phyloP scores from a whole-genome alignment of 2,797 vertebrate genomes.

The Babyrousa celebensis region DNA sequence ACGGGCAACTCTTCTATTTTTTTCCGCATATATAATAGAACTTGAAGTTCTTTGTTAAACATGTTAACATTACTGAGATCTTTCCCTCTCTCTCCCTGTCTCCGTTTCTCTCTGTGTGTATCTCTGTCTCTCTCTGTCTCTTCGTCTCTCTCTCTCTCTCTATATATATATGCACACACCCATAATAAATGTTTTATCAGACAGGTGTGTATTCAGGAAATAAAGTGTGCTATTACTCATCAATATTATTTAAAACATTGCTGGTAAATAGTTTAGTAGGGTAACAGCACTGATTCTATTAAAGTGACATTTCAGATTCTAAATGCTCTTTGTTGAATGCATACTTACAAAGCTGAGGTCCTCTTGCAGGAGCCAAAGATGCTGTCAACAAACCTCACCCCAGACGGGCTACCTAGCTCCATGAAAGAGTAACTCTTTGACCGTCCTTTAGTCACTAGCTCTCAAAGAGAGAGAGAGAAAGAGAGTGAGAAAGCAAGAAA shows the following conservation, averaged over 20 bases:
- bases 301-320: neutral
- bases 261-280: neutral
- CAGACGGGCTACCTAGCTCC: neutral
- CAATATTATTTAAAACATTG: neutral
- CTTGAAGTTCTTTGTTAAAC: neutral
- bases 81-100: no score
- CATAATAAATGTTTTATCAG: slow-evolving; percentile 7
- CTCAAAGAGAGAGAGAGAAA: neutral
- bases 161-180: neutral
- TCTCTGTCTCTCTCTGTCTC: no score
- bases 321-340: neutral
- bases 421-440: neutral
- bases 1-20: neutral
- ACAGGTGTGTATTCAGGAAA: neutral
- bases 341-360: neutral
- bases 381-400: neutral
- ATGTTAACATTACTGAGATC: neutral
- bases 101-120: neutral
- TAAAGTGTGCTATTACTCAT: neutral
- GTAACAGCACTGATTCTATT: neutral
- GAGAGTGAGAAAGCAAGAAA: fast-evolving
- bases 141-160: neutral
- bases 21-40: neutral
- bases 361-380: neutral
- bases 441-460: neutral